Evolutionary conservation across 2,113 vertebrate species (phyloP), one percentile per base, ranked within the genome.

Genomic region (Chaetops frenatus): DNA sequence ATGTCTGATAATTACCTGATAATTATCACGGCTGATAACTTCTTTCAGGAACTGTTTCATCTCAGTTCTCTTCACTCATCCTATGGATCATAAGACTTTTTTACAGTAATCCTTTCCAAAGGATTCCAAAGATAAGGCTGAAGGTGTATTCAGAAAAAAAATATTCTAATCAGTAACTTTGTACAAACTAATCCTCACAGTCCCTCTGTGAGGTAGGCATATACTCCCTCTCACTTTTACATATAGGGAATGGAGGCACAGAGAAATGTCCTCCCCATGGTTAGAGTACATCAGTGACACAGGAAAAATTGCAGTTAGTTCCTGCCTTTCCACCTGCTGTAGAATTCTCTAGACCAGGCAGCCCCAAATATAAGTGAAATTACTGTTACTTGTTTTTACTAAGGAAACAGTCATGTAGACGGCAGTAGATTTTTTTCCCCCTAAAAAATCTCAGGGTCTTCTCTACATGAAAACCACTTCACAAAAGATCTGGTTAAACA

Each of bases 101-200:
- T 81, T 61, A 21, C 24, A 87, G n/a, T 33, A 89, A 86, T 45
- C 61, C 50, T 85, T 89, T 91, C 42, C 36, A 87, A 89, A 95
- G 44, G 50, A 92, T 85, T 92, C 36, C 27, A 82, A 90, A 93
- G 38, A 23, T 91, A 97, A 95, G 81, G 79, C 91, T 88, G 58
- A 81, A 94, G 61, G 64, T 73, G 35, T 90, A 80, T 29, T 83
- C 45, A 89, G 61, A 60, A 51, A 62, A 51, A 33, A 81, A 40
- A 45, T 7, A 50, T 4, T 64, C 38, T 51, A 13, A 86, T 79
- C 33, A 56, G 2, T 66, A 88, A 50, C 16, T 38, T 67, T 48
- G 61, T 72, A 90, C 14, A 92, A 95, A 80, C 16, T 48, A 92
- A 76, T 64, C 71, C 69, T 95, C 70, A 87, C 40, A 88, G 51